These are phyloP conservation scores for Clusia tigrina DNA, from an alignment of 2,888 invertebrate genomes.

Conservation along the genomic window DNA sequence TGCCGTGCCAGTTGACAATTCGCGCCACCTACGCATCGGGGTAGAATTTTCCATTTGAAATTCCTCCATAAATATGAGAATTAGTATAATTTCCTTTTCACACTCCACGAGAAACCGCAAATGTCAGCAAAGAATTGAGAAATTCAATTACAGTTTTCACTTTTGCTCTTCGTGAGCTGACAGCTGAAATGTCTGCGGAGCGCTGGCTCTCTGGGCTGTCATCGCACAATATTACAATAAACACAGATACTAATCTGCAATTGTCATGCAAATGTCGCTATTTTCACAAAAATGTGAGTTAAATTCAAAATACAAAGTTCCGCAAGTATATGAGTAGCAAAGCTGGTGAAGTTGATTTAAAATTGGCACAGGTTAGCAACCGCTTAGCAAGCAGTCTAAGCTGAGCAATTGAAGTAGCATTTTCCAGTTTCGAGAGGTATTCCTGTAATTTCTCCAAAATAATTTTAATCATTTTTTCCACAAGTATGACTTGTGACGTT, in stretches of 20 bases:
- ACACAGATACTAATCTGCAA: background rate
- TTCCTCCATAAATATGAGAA: background rate
- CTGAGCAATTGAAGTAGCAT: too few relatives aligned
- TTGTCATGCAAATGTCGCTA: constrained; percentile 3
- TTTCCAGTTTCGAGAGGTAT: too few relatives aligned
- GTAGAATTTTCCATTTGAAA: too few relatives aligned
- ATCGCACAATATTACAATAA: background rate
- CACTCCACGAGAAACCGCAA: background rate
- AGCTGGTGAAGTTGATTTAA: too few relatives aligned
- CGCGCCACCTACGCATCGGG: too few relatives aligned
- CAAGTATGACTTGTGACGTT: too few relatives aligned
- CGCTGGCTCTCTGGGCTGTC: background rate
- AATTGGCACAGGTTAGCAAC: too few relatives aligned
- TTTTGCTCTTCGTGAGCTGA: background rate
- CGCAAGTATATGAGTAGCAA: too few relatives aligned
- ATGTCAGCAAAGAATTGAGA: background rate
- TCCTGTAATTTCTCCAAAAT: too few relatives aligned
- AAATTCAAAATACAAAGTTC: background rate
- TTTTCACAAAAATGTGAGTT: background rate
- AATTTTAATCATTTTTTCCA: too few relatives aligned
- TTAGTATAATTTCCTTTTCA: background rate
- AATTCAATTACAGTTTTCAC: background rate
- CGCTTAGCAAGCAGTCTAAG: too few relatives aligned
- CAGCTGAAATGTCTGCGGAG: background rate
- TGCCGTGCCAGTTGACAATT: background rate